phyloP scores from a whole-genome alignment of 2,113 vertebrate genomes.

The Petrocephalus microphthalmus region DNA sequence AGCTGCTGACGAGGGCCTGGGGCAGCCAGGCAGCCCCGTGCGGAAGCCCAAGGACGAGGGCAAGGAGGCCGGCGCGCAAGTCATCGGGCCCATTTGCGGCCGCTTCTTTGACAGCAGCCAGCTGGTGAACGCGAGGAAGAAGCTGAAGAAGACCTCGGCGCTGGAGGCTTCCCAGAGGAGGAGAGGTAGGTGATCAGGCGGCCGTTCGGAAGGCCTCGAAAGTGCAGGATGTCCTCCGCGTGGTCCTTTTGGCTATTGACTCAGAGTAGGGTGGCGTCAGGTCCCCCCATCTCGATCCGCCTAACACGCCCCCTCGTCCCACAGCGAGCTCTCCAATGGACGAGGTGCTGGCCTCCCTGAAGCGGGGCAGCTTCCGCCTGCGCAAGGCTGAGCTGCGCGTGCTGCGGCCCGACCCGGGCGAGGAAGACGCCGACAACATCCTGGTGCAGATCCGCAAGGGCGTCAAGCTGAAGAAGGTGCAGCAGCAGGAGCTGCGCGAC shows the following conservation, averaged over 20 bases:
- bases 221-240: neutral
- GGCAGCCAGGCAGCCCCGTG: slow-evolving; percentile 36
- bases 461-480: slow-evolving; percentile 89
- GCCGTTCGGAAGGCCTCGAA: too few relatives aligned
- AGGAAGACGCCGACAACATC: slow-evolving; percentile 92
- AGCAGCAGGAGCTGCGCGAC: slow-evolving; percentile 74
- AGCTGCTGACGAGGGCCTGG: slow-evolving; percentile 47
- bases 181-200: slow-evolving; percentile 65
- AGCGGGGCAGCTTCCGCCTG: slow-evolving; percentile 92
- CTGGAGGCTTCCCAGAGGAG: slow-evolving; percentile 81
- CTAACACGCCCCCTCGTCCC: slow-evolving; percentile 12
- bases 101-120: slow-evolving; percentile 93
- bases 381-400: slow-evolving; percentile 90
- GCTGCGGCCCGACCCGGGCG: slow-evolving; percentile 81
- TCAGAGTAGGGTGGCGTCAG: neutral
- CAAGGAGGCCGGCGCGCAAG: slow-evolving; percentile 53
- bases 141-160: slow-evolving; percentile 82
- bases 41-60: slow-evolving; percentile 49
- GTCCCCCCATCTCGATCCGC: neutral
- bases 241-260: neutral
- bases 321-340: slow-evolving; percentile 96
- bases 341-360: slow-evolving; percentile 93
- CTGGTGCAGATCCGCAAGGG: slow-evolving; percentile 96
- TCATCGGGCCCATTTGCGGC: slow-evolving; percentile 57
- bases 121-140: slow-evolving; percentile 84